Conservation (phyloP, 2,797 vertebrate genomes). For the Enteromius treurensis region DNA sequence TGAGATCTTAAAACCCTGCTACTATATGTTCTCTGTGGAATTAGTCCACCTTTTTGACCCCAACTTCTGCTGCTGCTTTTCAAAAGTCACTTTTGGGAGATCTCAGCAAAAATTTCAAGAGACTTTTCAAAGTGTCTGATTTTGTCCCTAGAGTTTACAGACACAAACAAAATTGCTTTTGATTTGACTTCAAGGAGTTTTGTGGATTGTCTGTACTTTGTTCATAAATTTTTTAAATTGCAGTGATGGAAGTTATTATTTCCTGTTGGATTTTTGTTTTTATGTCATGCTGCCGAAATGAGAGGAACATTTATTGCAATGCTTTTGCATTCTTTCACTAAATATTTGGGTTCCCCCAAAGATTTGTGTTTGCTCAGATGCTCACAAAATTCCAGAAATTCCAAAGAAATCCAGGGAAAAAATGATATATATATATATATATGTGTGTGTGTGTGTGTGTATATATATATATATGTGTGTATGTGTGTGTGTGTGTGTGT, state of each 20-base stretch:
- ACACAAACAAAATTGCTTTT: neutral
- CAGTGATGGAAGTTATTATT: neutral
- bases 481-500: no score
- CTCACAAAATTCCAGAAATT: neutral
- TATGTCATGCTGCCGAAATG: neutral
- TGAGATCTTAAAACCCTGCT: conserved; percentile 15
- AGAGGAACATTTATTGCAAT: neutral
- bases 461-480: no score
- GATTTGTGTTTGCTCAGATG: neutral
- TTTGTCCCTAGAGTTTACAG: neutral
- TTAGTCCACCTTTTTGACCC: neutral
- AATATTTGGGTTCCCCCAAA: neutral
- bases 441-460: no score
- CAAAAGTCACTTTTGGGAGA: neutral
- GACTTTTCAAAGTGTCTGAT: neutral
- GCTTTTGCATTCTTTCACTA: neutral
- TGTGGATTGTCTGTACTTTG: neutral
- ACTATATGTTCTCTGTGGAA: neutral
- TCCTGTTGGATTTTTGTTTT: no score
- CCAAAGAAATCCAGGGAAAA: neutral
- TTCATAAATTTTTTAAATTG: neutral
- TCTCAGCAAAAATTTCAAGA: neutral
- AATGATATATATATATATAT: neutral
- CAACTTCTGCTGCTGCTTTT: neutral
- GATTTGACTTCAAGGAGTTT: neutral